Conservation (phyloP, 1,140 invertebrate species). For the Geopemphigus sp. region DNA sequence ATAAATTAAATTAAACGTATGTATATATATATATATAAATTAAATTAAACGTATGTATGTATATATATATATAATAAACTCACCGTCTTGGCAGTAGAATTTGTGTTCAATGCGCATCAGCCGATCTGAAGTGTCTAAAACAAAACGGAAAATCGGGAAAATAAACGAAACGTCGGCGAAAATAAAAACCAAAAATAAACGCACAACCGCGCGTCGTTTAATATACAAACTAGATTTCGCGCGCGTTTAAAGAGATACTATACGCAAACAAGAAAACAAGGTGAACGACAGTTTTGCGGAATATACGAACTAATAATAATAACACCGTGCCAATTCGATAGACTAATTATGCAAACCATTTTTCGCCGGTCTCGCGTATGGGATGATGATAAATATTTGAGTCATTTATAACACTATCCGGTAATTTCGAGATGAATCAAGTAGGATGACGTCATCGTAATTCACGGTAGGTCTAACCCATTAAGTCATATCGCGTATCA, state of each 20-base stretch:
- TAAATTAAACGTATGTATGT: too few relatives aligned
- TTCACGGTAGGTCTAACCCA: background rate
- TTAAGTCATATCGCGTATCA: background rate
- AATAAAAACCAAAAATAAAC: background rate
- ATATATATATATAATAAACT: background rate
- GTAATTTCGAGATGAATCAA: constrained; percentile 23
- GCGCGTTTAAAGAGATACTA: constrained; percentile 2
- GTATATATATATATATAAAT: too few relatives aligned
- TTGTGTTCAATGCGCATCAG: constrained; percentile 36
- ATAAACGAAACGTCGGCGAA: background rate
- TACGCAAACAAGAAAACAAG: constrained; percentile 25
- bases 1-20: too few relatives aligned
- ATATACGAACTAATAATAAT: background rate
- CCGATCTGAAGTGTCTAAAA: constrained; percentile 33
- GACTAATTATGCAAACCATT: background rate
- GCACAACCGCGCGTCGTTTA: background rate
- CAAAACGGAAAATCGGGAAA: background rate
- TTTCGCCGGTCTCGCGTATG: background rate
- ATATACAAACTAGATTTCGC: constrained; percentile 9
- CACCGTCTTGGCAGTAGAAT: constrained; percentile 32
- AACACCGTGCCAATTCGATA: background rate
- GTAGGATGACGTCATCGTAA: constrained; percentile 2
- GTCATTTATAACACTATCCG: background rate
- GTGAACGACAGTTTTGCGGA: constrained; percentile 2
- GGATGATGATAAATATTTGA: constrained; percentile 1